Evolutionary conservation across 2,888 invertebrate genomes (phyloP), one percentile per base, ranked within the genome.

Genomic region (Cancer borealis): DNA sequence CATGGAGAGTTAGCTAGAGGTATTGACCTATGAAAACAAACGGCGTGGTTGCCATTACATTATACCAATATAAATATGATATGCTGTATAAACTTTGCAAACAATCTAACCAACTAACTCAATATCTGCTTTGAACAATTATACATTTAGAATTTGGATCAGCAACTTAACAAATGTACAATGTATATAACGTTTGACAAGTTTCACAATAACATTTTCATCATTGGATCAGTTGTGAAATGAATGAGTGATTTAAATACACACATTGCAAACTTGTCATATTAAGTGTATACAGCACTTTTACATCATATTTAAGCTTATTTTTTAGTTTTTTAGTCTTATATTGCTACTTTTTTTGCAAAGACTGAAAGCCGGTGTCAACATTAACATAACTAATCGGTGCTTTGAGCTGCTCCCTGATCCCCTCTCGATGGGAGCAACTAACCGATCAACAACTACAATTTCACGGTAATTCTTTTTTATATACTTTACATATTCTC

Each of bases 1-100:
- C 92, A 92, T 94, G 92, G 91, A 94, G 30, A 87, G 92, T 87
- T 91, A 92, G 89, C 94, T 94, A 94, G 92, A 92, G 87, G 87
- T 94, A 92, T 87, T 91, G 92, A n/a, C 79, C 94, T 94, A 94
- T 92, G 73, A 79, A 88, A 94, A 94, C 88, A 73, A 91, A 92
- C 79, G 89, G 94, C 92, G 26, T 92, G 49, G 91, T 88, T 73
- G 92, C 89, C 94, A 89, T 89, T 46, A 91, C 87, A 49, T 92
- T 84, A 87, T 91, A 94, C 94, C 92, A 90, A 94, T 92, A 92
- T 84, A 73, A 92, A 94, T 92, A 90, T 94, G 94, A 94, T 94
- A 94, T 94, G 94, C 94, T 90, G 91, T 92, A 92, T 92, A 92
- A 79, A 92, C 91, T 94, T 90, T 92, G 94, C 79, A 94, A 88